Evolutionary conservation across 2,797 vertebrate species (phyloP), one percentile per base, ranked within the genome.

Genomic region (Channallabes apus): DNA sequence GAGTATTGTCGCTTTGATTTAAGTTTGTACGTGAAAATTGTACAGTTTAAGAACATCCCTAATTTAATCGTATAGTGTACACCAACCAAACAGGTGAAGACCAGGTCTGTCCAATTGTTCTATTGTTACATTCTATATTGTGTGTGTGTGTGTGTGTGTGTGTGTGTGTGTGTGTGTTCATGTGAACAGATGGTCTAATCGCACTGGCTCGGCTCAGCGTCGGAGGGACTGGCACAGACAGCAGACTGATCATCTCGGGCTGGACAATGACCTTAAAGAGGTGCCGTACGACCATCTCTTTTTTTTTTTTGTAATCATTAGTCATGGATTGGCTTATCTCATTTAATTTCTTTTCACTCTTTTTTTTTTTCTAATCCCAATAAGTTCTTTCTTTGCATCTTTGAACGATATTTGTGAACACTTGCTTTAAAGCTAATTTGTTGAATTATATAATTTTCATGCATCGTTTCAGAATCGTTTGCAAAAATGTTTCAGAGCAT

Each of bases 191-290:
- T 97, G 97, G 97, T 96, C 96, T 24, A 96, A 94, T 86, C 97
- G 98, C 78, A 96, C 93, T 18, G 93, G 94, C 22, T 95, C 95
- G 0, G 87, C 97, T 0, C 96, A 97, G 87, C 94, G 97, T 27
- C 95, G 96, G 89, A 94, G 95, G 71, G 96, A 99, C 9, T 95
- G 95, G 88, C 94, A 95, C 84, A 94, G 91, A 32, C 95, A 91
- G 87, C 94, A 96, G 69, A 93, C 93, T 0, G 97, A 98, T 64
- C 95, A 96, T 86, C 90, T 96, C 0, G 95, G 94, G 24, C 90
- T 96, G 88, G 97, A 99, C 92, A 96, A 94, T 0, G 97, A 99
- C 59, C 87, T 97, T 86, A 96, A 95, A 93, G 98, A 97, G 96
- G 94, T 95, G 92, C 83, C 75, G 88, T 83, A 82, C 86, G 4